These are phyloP conservation scores for Pterophyllum scalare DNA, from an alignment of 2,113 vertebrate species.

Conservation along the genomic window DNA sequence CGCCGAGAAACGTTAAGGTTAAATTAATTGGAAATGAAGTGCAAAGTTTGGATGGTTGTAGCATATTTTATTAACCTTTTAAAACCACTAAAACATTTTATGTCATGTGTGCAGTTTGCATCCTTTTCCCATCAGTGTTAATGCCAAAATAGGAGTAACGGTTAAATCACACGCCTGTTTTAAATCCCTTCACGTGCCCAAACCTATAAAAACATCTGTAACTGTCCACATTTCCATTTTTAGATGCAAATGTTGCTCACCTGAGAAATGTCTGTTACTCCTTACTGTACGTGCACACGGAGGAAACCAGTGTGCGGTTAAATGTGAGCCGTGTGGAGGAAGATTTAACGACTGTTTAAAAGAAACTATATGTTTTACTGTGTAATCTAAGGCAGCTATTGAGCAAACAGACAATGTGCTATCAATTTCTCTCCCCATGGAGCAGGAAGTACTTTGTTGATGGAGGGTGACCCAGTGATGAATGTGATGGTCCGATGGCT, in stretches of 20 bases:
- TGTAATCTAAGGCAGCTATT: constrained; percentile 29
- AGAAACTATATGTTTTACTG: neutral
- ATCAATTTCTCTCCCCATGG: constrained; percentile 54
- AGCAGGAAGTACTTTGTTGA: constrained; percentile 66
- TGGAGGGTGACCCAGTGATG: constrained; percentile 57
- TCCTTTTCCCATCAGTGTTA: neutral
- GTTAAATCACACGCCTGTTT: neutral
- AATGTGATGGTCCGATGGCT: constrained; percentile 81
- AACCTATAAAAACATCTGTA: neutral
- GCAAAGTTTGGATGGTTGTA: neutral
- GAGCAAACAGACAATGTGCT: constrained; percentile 65
- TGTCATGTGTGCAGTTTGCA: fast-evolving
- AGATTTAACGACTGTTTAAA: neutral
- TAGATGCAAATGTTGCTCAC: neutral
- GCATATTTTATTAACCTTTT: neutral
- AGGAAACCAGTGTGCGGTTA: neutral
- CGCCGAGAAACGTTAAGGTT: neutral
- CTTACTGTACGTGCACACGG: fast-evolving
- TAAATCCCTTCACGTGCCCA: neutral
- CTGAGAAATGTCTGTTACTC: neutral
- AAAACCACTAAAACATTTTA: neutral
- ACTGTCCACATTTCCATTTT: neutral
- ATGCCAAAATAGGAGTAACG: neutral
- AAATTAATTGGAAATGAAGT: neutral
- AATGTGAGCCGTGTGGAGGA: neutral